These are phyloP conservation scores for Spinus pinus DNA, from an alignment of 2,797 vertebrate genomes.

Conservation along the genomic window DNA sequence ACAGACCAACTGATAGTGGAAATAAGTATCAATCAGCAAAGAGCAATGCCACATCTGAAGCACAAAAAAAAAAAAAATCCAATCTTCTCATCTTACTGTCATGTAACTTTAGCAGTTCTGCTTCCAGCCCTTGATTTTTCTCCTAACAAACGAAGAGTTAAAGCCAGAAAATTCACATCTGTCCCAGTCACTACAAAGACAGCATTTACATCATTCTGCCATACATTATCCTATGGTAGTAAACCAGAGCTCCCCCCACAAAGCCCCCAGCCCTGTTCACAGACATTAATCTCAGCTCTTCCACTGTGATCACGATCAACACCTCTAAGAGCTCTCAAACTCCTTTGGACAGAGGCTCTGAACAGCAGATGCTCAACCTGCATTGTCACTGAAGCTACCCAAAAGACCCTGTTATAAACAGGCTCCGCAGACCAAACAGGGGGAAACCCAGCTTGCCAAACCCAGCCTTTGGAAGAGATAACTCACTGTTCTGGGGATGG, in stretches of 20 bases:
- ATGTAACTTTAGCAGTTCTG: background rate
- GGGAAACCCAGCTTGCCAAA: slow-evolving; percentile 9
- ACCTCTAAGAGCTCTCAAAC: background rate
- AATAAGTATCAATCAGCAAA: slow-evolving; percentile 18
- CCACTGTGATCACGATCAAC: background rate
- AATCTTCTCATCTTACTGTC: slow-evolving; percentile 12
- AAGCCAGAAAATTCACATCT: slow-evolving; percentile 35
- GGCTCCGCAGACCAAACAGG: background rate
- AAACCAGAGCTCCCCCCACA: background rate
- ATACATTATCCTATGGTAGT: background rate
- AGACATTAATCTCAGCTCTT: background rate
- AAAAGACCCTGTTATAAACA: background rate
- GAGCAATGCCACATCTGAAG: background rate
- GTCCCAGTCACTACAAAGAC: slow-evolving; percentile 3
- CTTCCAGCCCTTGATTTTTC: background rate
- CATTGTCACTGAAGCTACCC: background rate
- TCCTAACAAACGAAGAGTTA: background rate
- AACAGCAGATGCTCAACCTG: background rate
- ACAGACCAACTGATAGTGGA: background rate
- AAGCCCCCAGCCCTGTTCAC: background rate
- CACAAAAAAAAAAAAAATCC: background rate
- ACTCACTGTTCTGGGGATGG: slow-evolving; percentile 98
- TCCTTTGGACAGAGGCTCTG: background rate
- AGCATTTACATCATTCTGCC: background rate
- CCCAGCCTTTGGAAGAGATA: background rate